Evolutionary conservation across 2,888 invertebrate species (phyloP).

Genomic region (Eilema caniola): DNA sequence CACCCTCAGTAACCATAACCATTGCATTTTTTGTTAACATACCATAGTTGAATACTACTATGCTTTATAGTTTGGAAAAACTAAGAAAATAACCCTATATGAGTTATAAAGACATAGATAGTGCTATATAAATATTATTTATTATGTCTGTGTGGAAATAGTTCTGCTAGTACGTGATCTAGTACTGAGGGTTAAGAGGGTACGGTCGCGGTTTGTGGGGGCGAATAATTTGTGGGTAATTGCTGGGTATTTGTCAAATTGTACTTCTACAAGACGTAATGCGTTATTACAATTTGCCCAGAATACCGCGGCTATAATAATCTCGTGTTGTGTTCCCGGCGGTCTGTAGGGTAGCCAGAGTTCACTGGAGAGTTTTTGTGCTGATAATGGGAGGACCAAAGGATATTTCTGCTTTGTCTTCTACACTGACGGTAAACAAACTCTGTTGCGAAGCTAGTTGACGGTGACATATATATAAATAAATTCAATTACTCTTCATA

Average conservation of each 20-base stretch:
- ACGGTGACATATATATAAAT: no score
- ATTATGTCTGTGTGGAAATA: not conserved
- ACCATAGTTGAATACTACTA: conserved; percentile 32
- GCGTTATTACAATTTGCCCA: no score
- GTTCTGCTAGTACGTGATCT: not conserved
- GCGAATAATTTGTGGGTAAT: not conserved
- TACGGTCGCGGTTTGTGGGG: not conserved
- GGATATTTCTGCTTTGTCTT: no score
- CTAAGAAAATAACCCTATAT: conserved; percentile 36
- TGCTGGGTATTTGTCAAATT: not conserved
- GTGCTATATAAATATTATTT: not conserved
- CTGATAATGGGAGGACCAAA: no score
- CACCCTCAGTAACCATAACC: conserved; percentile 48
- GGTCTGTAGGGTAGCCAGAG: no score
- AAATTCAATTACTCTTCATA: no score
- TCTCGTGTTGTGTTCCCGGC: no score
- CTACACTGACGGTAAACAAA: no score
- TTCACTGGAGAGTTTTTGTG: no score
- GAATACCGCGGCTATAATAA: no score
- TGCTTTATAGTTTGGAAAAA: conserved; percentile 44
- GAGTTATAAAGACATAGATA: conserved; percentile 7
- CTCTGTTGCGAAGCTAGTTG: no score
- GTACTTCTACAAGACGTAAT: not conserved
- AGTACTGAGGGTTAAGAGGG: not conserved
- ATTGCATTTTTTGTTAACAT: conserved; percentile 43